Conservation (phyloP, 2,888 invertebrate genomes). For the Amiota communis region DNA sequence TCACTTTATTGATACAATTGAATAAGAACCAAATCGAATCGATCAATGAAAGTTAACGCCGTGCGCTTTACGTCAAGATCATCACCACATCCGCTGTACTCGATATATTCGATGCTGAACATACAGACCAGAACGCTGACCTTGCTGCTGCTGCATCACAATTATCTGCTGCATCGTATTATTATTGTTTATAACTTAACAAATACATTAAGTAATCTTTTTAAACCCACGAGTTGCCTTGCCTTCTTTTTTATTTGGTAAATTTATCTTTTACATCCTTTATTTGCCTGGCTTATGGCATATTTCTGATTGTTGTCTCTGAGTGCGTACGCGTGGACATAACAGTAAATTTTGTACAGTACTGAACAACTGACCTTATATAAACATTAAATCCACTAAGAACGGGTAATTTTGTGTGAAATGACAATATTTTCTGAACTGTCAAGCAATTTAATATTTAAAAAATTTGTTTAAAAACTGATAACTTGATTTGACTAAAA, state of each 20-base stretch:
- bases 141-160: not conserved
- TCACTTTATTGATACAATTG: not conserved
- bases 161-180: not conserved
- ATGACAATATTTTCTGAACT: conserved; percentile 1
- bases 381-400: conserved; percentile 18
- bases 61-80: conserved; percentile 16
- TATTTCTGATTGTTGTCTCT: not conserved
- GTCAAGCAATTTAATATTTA: not conserved
- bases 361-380: conserved; percentile 12
- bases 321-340: not conserved
- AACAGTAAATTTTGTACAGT: not conserved
- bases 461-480: not conserved
- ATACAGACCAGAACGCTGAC: not conserved
- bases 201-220: no score
- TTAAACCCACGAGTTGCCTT: not conserved
- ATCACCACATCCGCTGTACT: conserved; percentile 1
- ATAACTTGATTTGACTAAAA: conserved; percentile 23
- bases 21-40: not conserved
- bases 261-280: not conserved
- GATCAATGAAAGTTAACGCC: conserved; percentile 6
- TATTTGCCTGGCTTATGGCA: not conserved
- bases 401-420: conserved; percentile 20
- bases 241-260: not conserved
- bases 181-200: no score
- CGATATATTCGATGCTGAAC: not conserved